Evolutionary conservation across 2,113 vertebrate genomes (phyloP), one percentile per base, ranked within the genome.

Genomic region (Buteo buteo): DNA sequence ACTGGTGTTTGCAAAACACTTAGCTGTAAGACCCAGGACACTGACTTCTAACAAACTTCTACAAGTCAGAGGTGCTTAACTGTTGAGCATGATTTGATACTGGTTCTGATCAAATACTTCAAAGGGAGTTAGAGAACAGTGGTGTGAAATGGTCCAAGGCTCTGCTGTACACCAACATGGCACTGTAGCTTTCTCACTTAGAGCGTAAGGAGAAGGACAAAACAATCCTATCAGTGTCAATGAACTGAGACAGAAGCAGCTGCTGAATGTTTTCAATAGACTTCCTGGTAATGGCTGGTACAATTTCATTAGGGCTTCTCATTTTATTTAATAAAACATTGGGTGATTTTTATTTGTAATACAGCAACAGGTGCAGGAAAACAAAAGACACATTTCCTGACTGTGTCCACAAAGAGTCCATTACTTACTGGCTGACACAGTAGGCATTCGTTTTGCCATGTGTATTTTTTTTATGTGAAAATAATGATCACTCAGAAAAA

Each of bases 251-350:
- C 67, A 32, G 58, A 70, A 87, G 71, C 96, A 96, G 93, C 93
- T 95, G 94, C 91, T 81, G 82, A 79, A 55, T 86, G 93, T 84
- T 93, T 91, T 94, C 96, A 93, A 59, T 81, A 69, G 93, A 90
- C 88, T 91, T 74, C 96, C 95, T 96, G 95, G 95, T 85, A 92
- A 96, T 16, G 96, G 83, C 94, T 96, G 96, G 96, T 96, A 96
- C 93, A 83, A 88, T 91, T 94, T 96, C 86, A 95, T 92, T 77
- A 90, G 58, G 49, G 58, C 84, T 58, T 87, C 86, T 89, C 71
- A 5, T 76, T 93, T 95, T 80, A 92, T 95, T 95, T 81, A 79
- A 97, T 97, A 92, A 96, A 96, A 87, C 83, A 81, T 25, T 91
- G 81, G 95, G 52, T 94, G 44, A 88, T 93, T 94, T 96, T 96